Evolutionary conservation across 1,140 invertebrate species (phyloP).

Genomic region (Lamellibrachia luymesi): DNA sequence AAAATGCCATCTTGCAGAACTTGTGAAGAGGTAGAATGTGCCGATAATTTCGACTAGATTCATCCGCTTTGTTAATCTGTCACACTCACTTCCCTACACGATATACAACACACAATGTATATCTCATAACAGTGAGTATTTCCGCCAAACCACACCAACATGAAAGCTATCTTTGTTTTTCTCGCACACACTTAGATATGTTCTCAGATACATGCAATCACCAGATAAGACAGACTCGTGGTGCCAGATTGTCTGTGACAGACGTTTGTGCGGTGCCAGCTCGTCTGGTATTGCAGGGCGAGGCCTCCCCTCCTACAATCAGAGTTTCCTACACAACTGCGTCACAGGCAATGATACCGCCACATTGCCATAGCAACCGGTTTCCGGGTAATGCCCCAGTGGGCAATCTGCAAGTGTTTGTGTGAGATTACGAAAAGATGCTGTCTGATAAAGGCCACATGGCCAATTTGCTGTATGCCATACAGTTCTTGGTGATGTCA

Average conservation of each 20-base stretch:
- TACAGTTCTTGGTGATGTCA: background rate
- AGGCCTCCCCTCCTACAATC: background rate
- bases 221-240: background rate
- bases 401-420: background rate
- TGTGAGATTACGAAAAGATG: background rate
- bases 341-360: background rate
- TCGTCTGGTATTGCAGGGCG: background rate
- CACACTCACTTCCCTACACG: background rate
- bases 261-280: background rate
- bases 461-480: background rate
- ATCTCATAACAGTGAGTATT: background rate
- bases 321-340: background rate
- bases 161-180: background rate
- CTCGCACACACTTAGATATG: background rate
- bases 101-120: background rate
- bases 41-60: background rate
- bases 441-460: background rate
- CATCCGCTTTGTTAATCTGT: background rate
- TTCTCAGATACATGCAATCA: background rate
- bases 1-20: background rate
- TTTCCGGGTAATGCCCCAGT: background rate
- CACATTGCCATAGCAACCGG: background rate
- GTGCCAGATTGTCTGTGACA: background rate
- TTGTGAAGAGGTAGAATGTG: background rate
- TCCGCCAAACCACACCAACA: background rate